Evolutionary conservation across 2,113 vertebrate species (phyloP), one percentile per base, ranked within the genome.

Genomic region (Rattus norvegicus): DNA sequence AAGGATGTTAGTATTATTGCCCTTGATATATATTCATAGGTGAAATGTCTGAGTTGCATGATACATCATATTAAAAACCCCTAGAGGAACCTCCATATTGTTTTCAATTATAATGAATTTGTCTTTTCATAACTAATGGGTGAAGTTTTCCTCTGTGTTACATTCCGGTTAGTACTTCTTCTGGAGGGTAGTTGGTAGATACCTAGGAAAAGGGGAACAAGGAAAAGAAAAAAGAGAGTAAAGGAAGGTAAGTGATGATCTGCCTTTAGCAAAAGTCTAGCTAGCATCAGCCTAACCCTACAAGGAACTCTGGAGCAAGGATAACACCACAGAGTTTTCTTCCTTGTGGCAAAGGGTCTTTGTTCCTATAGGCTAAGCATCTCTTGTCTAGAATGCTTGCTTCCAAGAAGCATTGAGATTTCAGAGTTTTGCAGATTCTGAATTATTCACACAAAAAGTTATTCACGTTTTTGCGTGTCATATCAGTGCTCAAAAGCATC

Each of bases 131-230:
- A 73, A 94, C 43, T 59, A 84, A 61, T 47, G 22, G 36, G 4
- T 33, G 16, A 30, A 56, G 8, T 30, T 67, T 72, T 19, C 49
- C 36, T 83, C 90, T 76, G 54, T 39, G 24, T 81, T 33, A 69
- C 3, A 92, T 7, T 26, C 49, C 89, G 14, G 56, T 30, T 30
- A 39, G 67, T 11, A 56, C 30, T 59, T 95, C 11, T 95, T 81
- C 79, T 88, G 17, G 59, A 70, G 13, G 93, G 75, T 84, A 73
- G 76, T 90, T 22, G 54, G 75, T 22, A 93, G 83, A 93, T 93
- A 92, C 19, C 33, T 90, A 20, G 20, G 93, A 85, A 43, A 65
- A 93, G 69, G 75, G n/a, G 84, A 83, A 61, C 52, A 30, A 93
- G 70, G 22, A 9, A 92, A 88, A 52, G 26, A 94, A 69, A 43